Base-by-base conservation (phyloP, 2,113 vertebrate species). In the Saguinus imperator region DNA sequence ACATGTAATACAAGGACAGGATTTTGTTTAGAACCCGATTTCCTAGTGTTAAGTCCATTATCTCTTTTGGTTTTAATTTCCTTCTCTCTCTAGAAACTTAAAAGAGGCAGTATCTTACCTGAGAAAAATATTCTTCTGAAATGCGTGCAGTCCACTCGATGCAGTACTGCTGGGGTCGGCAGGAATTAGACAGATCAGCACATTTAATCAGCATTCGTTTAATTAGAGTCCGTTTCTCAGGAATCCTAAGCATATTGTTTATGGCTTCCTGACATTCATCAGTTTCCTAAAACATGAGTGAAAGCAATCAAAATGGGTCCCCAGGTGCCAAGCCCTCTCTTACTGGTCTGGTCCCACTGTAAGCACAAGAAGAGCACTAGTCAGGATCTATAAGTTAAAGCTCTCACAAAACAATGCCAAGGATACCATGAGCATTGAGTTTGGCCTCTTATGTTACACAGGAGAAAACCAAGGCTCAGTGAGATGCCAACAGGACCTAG, bases 181-280 rank as follows among this genome's bases (percentile, higher is more conserved):
- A 99, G 0, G 99, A 99, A 50, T 99, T 99, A 97, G 99, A 99
- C 98, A 99, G 99, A 77, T 99, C 99, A 0, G 99, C 99, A 86
- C 99, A 99, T 97, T 99, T 99, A 64, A 99, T 99, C 97, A 99
- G 97, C 99, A 99, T 99, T 75, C 99, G 99, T 77, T 99, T 99
- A 97, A 99, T 99, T 21, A 99, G 99, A 93, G 99, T 99, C 4
- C 99, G 99, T 96, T 99, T 99, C 98, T 99, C 99, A 0, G 99
- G 99, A 37, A 99, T 98, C 0, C 98, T 99, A 97, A 99, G 98
- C 96, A 99, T 97, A 64, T 98, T 98, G 98, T 99, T 99, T 93
- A 99, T 97, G 43, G 99, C 98, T 58, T 99, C 99, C 68, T 99
- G 98, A 23, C 99, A 99, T 52, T 97, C 97, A 72, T 97, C 99